Base-by-base conservation (phyloP, 1,140 invertebrate species). In the Drosophila sturtevanti region DNA sequence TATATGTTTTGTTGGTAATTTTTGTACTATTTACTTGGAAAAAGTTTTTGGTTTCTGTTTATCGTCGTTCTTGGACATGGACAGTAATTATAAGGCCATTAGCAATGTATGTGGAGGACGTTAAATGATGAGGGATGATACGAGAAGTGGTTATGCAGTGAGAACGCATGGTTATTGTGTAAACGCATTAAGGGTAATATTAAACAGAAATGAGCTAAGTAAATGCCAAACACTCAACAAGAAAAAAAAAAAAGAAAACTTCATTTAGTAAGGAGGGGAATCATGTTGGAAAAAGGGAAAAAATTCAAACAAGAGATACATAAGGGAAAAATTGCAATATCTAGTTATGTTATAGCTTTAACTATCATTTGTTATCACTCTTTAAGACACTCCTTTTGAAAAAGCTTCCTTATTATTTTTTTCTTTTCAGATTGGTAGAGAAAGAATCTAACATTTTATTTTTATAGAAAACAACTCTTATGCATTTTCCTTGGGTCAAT, bases 21-120 rank as follows among this genome's bases (percentile, higher is more conserved):
- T 60, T 61, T 78, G 63, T 16, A 77, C 52, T 48, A 68, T 77
- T 73, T 64, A 52, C 73, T 76, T 69, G 78, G 60, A 14, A 21
- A 41, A 48, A 2, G 3, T 21, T 48, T 48, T 18, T 35, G 41
- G 54, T 55, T 65, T 61, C 74, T 71, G 52, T 63, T 68, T 76
- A 68, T 71, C 51, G 63, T 70, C 75, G 69, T 16, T 21, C 41
- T 7, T 21, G 65, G 64, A 82, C 69, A 71, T 81, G 78, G 81
- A 81, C 82, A 86, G 82, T 86, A 86, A 86, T 86, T 86, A 86
- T 86, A 86, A 87, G 82, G 84, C 82, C 79, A 86, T 86, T 86
- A 86, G 82, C 79, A 79, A 68, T 60, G 68, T 72, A n/a, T 11
- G 1, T 44, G 6, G 18, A 9, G 24, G 34, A 34, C 41, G 16